phyloP scores from a whole-genome alignment of 1,140 invertebrate species.

The Zelostemma sp. region DNA sequence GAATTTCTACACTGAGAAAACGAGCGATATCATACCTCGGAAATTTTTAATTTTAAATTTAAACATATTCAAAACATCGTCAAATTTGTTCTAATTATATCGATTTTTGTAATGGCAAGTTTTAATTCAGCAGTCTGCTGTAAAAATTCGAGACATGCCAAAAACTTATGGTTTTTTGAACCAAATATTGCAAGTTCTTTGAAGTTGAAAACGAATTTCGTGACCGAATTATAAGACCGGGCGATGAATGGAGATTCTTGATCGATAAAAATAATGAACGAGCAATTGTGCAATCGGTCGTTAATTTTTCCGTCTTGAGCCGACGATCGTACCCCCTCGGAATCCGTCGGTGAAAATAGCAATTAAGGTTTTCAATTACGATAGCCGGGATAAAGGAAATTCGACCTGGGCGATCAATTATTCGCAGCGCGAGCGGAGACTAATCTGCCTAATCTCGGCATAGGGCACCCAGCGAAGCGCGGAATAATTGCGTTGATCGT shows the following conservation, averaged over 20 bases:
- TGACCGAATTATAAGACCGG: too few relatives aligned
- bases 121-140: too few relatives aligned
- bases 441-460: constrained; percentile 58
- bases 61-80: background rate
- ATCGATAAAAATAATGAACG: constrained; percentile 1
- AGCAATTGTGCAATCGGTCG: background rate
- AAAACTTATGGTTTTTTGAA: too few relatives aligned
- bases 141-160: too few relatives aligned
- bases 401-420: constrained; percentile 48
- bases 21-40: too few relatives aligned
- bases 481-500: constrained; percentile 57
- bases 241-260: background rate
- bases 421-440: constrained; percentile 39
- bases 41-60: too few relatives aligned
- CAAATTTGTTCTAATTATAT: too few relatives aligned
- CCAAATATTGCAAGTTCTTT: too few relatives aligned
- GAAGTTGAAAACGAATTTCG: too few relatives aligned
- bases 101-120: too few relatives aligned
- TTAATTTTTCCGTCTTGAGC: background rate
- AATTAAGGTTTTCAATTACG: constrained; percentile 7
- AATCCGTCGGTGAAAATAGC: constrained; percentile 4
- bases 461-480: constrained; percentile 49
- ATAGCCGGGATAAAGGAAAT: constrained; percentile 29
- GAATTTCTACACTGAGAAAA: too few relatives aligned
- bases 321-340: background rate